Evolutionary conservation across 2,888 invertebrate genomes (phyloP), one percentile per base, ranked within the genome.

Genomic region (Ceramica pisi): DNA sequence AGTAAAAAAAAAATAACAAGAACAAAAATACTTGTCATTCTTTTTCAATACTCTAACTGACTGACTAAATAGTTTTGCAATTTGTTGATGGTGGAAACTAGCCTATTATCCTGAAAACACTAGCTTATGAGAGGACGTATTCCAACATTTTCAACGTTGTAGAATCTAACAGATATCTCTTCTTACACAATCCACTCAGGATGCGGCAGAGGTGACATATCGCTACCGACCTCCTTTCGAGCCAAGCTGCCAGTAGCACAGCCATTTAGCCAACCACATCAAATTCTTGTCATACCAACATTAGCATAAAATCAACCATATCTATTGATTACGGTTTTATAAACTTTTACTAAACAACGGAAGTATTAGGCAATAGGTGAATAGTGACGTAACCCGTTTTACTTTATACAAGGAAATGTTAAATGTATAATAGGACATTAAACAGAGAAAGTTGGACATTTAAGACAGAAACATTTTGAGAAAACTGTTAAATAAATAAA

Each of bases 331-430:
- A 68, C 38, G 12, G 26, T 50, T 68, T 57, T 77, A 57, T 62
- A 66, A 50, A 75, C 67, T 76, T 78, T 72, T 75, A 80, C 75
- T 16, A 66, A 67, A 68, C 60, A 67, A 61, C 75, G 75, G 71
- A 78, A 71, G 79, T 80, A 26, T 84, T 84, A 83, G 60, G 73
- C 55, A 85, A 85, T 69, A 75, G 60, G 64, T 59, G 67, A 68
- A 21, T 26, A 38, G 55, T 84, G 71, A 80, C 26, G 74, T 57
- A 84, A 84, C 26, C 1, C 26, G 23, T 64, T 73, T 80, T 61
- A 78, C 26, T 59, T 80, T 68, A 72, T 44, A 71, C 71, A 57
- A 75, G 75, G 68, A 81, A 81, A 76, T 73, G 55, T 41, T 62
- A 67, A 60, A 60, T 55, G 26, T 65, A 51, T 68, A 62, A n/a